Evolutionary conservation across 2,113 vertebrate genomes (phyloP).

Genomic region (Osmerus eperlanus): DNA sequence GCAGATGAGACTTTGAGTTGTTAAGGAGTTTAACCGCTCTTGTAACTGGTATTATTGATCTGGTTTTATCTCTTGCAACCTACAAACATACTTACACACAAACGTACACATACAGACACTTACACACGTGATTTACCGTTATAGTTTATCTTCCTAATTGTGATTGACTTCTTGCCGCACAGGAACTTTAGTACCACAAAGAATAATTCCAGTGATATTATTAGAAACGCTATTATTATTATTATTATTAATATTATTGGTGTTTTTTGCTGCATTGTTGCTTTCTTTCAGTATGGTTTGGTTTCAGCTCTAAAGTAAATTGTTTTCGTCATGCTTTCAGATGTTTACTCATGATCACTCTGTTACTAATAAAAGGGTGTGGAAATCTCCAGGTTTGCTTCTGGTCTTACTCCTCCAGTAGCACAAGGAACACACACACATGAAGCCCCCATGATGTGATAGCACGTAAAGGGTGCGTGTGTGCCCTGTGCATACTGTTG

Average conservation of each 20-base stretch:
- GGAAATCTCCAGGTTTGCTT: slow-evolving; percentile 44
- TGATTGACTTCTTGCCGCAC: slow-evolving; percentile 47
- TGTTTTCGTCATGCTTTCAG: slow-evolving; percentile 69
- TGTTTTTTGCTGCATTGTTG: slow-evolving; percentile 67
- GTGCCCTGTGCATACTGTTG: too few relatives aligned
- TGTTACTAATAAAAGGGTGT: slow-evolving; percentile 77
- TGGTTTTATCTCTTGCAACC: slow-evolving; percentile 46
- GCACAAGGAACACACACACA: too few relatives aligned
- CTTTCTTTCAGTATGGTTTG: slow-evolving; percentile 60
- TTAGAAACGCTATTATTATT: slow-evolving; percentile 43
- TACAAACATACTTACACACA: slow-evolving; percentile 40
- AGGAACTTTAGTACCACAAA: slow-evolving; percentile 64
- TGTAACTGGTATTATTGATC: slow-evolving; percentile 31
- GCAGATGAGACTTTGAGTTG: slow-evolving; percentile 39
- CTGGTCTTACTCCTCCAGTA: background rate
- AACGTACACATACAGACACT: slow-evolving; percentile 34
- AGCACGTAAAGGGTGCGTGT: background rate
- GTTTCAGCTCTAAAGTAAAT: slow-evolving; percentile 58
- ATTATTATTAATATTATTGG: slow-evolving; percentile 48
- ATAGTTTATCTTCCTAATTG: slow-evolving; percentile 3
- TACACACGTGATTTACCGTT: background rate
- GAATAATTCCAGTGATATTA: slow-evolving; percentile 49
- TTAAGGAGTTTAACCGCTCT: slow-evolving; percentile 4
- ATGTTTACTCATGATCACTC: slow-evolving; percentile 70
- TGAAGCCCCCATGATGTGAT: background rate